Percentiles rank a stretch among this genome's conserved stretches.
Conservation (phyloP, 2,888 invertebrate genomes). For the Toxonevra muliebris region DNA sequence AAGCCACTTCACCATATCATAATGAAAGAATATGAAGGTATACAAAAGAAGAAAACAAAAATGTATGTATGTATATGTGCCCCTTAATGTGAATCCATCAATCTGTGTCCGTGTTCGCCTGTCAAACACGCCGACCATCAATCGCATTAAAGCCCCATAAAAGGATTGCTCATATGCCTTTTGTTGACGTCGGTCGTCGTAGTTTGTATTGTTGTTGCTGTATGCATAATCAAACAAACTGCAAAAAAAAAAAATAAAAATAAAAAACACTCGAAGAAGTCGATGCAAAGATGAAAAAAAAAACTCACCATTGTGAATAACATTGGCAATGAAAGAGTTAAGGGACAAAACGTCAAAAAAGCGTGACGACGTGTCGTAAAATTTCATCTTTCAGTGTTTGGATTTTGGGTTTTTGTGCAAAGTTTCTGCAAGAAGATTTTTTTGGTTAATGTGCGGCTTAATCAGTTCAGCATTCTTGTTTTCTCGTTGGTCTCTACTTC, state of each 20-base stretch:
- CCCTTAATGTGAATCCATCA: slow-evolving; percentile 60
- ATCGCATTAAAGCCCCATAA: slow-evolving; percentile 57
- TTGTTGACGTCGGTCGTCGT: slow-evolving; percentile 24
- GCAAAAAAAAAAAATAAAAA: too few relatives aligned
- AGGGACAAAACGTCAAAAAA: slow-evolving; percentile 58
- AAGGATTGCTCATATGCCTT: slow-evolving; percentile 56
- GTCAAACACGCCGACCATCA: slow-evolving; percentile 62
- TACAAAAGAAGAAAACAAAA: neutral
- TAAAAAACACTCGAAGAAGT: too few relatives aligned
- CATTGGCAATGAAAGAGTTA: slow-evolving; percentile 39
- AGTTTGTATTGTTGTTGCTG: too few relatives aligned
- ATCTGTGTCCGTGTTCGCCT: slow-evolving; percentile 57
- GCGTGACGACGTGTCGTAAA: slow-evolving; percentile 61
- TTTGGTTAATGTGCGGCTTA: too few relatives aligned
- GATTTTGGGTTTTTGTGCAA: too few relatives aligned
- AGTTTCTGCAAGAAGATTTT: too few relatives aligned
- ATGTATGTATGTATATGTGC: slow-evolving; percentile 26
- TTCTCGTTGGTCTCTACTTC: too few relatives aligned
- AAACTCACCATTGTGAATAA: slow-evolving; percentile 48
- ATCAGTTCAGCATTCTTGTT: too few relatives aligned
- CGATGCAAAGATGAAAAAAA: too few relatives aligned
- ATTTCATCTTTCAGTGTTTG: slow-evolving; percentile 30
- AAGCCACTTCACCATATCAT: neutral
- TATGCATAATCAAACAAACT: neutral
- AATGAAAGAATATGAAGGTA: neutral